Evolutionary conservation across 2,888 invertebrate species (phyloP), one percentile per base, ranked within the genome.

Genomic region (Orthosia cruda): DNA sequence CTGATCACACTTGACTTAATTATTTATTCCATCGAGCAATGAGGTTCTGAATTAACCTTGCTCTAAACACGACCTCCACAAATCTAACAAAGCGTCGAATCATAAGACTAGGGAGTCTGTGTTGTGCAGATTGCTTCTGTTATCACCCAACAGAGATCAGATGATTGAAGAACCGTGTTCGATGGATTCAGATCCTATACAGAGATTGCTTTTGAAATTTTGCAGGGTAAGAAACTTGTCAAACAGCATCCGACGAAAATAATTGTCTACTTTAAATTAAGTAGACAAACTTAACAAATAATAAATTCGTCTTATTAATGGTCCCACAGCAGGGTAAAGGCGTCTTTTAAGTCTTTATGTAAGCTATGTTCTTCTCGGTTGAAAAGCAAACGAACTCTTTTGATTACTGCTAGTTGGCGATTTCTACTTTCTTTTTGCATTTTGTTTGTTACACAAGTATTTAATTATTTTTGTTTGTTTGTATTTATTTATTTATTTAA

Each of bases 81-180:
- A 80, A 64, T 58, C 12, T 18, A 32, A 66, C n/a, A n/a, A 57
- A 78, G 55, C 20, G 5, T n/a, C 1, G 16, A 54, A 32, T 67
- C 52, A 54, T 62, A 62, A 49, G 52, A 68, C 26, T 18, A 32
- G 45, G 3, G 45, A 65, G 52, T 67, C 54, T 68, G 55, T 55
- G 59, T 83, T 23, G 62, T 58, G 26, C 47, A 67, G 26, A 77
- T 83, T 77, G 54, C 54, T 82, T 66, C 54, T 57, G n/a, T 71
- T 65, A 80, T 70, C 83, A 64, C 15, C 50, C 9, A 62, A 45
- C 16, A 55, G 50, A 57, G 50, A 79, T 82, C 83, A 62, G 49
- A 77, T 77, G 62, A 80, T 65, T 71, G 62, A 71, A 82, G 45
- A 70, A 70, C 64, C 61, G 13, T 57, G 47, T 70, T 54, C 61